These are phyloP conservation scores for Aplodontia rufa DNA, from an alignment of 2,113 vertebrate species.

Conservation along the genomic window DNA sequence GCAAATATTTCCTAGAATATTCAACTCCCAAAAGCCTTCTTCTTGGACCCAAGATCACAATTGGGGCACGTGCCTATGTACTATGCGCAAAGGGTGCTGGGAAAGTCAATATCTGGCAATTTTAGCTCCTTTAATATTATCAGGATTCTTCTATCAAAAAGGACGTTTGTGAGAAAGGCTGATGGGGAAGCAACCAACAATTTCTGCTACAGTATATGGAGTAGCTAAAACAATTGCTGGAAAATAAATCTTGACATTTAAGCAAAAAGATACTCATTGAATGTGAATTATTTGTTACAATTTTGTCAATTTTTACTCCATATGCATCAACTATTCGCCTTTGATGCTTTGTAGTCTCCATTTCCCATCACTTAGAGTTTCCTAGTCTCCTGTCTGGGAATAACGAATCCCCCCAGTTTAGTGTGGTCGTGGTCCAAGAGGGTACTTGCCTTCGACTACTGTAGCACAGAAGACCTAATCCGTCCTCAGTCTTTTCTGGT, in stretches of 20 bases:
- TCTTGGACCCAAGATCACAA: neutral
- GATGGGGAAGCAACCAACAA: neutral
- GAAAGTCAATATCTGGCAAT: neutral
- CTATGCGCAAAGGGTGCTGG: neutral
- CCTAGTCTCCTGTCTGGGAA: neutral
- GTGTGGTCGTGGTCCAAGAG: neutral
- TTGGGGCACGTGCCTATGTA: neutral
- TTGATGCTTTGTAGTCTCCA: neutral
- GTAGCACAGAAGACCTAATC: neutral
- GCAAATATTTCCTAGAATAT: neutral
- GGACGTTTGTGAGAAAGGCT: neutral
- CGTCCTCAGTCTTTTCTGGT: neutral
- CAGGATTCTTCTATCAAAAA: neutral
- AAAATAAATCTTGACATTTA: neutral
- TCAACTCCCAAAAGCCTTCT: neutral
- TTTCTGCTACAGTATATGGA: neutral
- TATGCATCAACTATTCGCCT: neutral
- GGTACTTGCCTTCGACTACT: neutral
- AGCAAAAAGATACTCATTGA: neutral
- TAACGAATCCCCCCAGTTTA: neutral
- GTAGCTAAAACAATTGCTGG: neutral
- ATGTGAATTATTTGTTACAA: neutral
- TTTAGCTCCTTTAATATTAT: constrained; percentile 1
- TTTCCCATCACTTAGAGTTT: neutral
- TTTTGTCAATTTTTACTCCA: neutral